Conservation (phyloP, 2,113 vertebrate species). For the Gymnarchus niloticus region DNA sequence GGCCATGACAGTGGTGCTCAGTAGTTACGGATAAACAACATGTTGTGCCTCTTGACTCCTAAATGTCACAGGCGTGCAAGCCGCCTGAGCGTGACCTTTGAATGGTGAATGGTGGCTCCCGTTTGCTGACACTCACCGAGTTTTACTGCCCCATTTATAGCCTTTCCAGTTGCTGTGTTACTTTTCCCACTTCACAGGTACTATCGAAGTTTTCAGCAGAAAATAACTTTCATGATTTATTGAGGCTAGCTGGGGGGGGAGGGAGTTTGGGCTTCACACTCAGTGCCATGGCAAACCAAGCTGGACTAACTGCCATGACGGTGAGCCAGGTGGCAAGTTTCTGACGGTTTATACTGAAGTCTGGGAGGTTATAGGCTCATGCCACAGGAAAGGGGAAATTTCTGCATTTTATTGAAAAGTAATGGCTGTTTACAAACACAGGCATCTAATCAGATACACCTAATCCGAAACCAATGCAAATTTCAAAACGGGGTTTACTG, state of each 20-base stretch:
- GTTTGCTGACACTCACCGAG: background rate
- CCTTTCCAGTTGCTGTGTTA: background rate
- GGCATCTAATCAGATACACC: too few relatives aligned
- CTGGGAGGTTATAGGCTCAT: background rate
- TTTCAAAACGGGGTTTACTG: too few relatives aligned
- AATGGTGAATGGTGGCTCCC: background rate
- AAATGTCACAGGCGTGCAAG: background rate
- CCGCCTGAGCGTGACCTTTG: background rate
- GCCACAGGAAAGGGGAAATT: background rate
- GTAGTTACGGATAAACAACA: background rate
- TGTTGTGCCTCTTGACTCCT: background rate
- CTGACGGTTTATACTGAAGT: background rate
- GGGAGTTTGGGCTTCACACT: background rate
- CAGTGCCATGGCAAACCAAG: too few relatives aligned
- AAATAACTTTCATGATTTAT: background rate
- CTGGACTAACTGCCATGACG: too few relatives aligned
- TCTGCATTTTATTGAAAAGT: too few relatives aligned
- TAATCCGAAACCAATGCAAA: too few relatives aligned
- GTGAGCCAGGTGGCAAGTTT: background rate
- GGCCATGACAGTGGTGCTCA: background rate
- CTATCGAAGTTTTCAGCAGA: background rate
- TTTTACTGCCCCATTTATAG: background rate
- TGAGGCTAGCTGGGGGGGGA: background rate
- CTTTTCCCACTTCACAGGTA: background rate
- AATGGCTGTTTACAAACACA: too few relatives aligned